Percentiles rank a stretch among this genome's conserved stretches.
Conservation (phyloP, 2,113 vertebrate genomes). For the Sander vitreus region DNA sequence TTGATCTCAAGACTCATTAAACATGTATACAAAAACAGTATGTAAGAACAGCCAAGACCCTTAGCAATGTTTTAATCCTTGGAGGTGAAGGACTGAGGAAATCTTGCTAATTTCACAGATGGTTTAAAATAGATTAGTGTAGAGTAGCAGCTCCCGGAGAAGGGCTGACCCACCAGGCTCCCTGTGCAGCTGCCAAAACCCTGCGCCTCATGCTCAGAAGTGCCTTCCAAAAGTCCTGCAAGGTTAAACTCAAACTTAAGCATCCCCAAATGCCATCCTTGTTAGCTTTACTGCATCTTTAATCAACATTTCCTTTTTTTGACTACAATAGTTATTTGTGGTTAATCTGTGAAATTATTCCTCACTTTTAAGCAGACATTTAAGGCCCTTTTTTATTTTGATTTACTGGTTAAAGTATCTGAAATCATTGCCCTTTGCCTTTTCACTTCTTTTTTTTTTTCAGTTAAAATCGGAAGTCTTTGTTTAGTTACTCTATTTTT, state of each 20-base stretch:
- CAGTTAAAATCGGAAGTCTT: background rate
- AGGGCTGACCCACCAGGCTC: constrained; percentile 86
- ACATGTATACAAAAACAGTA: constrained; percentile 71
- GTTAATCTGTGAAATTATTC: background rate
- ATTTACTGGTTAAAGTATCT: background rate
- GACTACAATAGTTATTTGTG: background rate
- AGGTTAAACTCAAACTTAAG: constrained; percentile 89
- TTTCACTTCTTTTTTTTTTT: constrained; percentile 5
- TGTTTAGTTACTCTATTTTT: background rate
- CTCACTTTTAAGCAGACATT: background rate
- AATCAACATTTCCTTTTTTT: constrained; percentile 27
- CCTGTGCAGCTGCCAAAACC: constrained; percentile 87
- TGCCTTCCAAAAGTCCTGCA: constrained; percentile 90
- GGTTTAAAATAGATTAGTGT: constrained; percentile 91
- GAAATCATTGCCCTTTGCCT: background rate
- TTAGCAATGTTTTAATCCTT: constrained; percentile 87
- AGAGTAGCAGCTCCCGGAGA: constrained; percentile 87
- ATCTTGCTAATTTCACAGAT: constrained; percentile 91
- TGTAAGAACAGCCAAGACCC: constrained; percentile 78
- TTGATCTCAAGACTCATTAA: constrained; percentile 69
- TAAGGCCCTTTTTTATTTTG: background rate
- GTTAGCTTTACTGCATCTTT: constrained; percentile 45
- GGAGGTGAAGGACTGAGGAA: constrained; percentile 90
- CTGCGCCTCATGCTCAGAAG: constrained; percentile 82
- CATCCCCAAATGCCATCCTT: constrained; percentile 72